Base-by-base conservation (phyloP, 2,888 invertebrate species). In the Synanthedon vespiformis region DNA sequence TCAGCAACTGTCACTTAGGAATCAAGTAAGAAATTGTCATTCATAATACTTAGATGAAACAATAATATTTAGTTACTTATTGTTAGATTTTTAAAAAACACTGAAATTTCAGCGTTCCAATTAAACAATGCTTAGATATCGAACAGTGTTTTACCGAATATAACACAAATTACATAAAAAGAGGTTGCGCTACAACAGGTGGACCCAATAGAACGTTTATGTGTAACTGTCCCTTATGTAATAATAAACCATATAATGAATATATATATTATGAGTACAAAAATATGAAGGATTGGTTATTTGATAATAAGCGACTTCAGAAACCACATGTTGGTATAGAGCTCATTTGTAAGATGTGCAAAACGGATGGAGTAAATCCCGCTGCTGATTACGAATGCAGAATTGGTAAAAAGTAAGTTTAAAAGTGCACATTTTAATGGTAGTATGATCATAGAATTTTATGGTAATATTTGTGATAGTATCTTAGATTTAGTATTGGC, bases 151-250 rank as follows among this genome's bases (percentile, higher is more conserved):
- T 60, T 40, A 72, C 67, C 16, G 80, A 82, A 67, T 52, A 82
- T 41, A 68, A 81, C 56, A 74, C 76, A 54, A 48, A 58, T 53
- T 82, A 69, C 54, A 71, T 83, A 60, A 76, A 62, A 68, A 72
- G 82, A 55, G 81, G 78, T 49, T 82, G 84, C 64, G 54, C 67
- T 27, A 55, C 67, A 57, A 70, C 67, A 61, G 64, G 59, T 27
- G 64, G 62, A 56, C 48, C 75, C 54, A 80, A 77, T 55, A 70
- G 68, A 58, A 80, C 77, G 55, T 80, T 80, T 63, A 61, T 70
- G 60, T 84, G 83, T 63, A 82, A 78, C 67, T 84, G 83, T 58
- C 77, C 74, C 44, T 59, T 82, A 40, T 82, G 83, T 60, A 82
- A 82, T 61, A 74, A 80, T 61, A 81, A 80, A 63, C 71, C 77